These are phyloP conservation scores for Hermetia illucens DNA, from an alignment of 1,140 invertebrate genomes.

Conservation along the genomic window DNA sequence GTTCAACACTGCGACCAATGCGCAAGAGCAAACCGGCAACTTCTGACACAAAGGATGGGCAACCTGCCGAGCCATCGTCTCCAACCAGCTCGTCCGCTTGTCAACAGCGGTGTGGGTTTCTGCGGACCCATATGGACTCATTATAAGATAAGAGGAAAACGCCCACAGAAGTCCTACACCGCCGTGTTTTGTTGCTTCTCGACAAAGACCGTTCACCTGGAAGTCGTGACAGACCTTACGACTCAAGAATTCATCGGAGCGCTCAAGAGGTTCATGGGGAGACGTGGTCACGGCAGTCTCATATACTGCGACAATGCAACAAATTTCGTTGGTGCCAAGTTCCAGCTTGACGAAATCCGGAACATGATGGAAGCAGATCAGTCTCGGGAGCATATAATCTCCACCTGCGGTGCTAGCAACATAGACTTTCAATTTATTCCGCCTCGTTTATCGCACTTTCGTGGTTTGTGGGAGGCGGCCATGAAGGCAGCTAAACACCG, in stretches of 20 bases:
- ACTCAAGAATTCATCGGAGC: slow-evolving; percentile 8
- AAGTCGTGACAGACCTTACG: slow-evolving; percentile 10
- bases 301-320: slow-evolving; percentile 20
- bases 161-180: slow-evolving; percentile 8
- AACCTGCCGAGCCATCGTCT: slow-evolving; percentile 18
- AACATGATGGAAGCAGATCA: slow-evolving; percentile 8
- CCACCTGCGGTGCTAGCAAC: no score
- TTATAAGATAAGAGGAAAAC: background rate
- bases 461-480: no score
- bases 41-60: slow-evolving; percentile 17
- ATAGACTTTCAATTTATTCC: no score
- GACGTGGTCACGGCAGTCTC: slow-evolving; percentile 6
- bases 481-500: no score
- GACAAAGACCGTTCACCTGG: slow-evolving; percentile 16
- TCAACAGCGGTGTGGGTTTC: slow-evolving; percentile 9
- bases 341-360: no score
- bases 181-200: slow-evolving; percentile 9
- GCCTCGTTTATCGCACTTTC: background rate
- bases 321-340: slow-evolving; percentile 19
- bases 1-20: slow-evolving; percentile 14
- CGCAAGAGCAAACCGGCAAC: slow-evolving; percentile 3
- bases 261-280: slow-evolving; percentile 7
- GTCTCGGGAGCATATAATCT: no score
- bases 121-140: background rate
- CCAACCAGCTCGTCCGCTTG: slow-evolving; percentile 14